Base-by-base conservation (phyloP, 2,797 vertebrate genomes). In the Cynopterus sphinx region DNA sequence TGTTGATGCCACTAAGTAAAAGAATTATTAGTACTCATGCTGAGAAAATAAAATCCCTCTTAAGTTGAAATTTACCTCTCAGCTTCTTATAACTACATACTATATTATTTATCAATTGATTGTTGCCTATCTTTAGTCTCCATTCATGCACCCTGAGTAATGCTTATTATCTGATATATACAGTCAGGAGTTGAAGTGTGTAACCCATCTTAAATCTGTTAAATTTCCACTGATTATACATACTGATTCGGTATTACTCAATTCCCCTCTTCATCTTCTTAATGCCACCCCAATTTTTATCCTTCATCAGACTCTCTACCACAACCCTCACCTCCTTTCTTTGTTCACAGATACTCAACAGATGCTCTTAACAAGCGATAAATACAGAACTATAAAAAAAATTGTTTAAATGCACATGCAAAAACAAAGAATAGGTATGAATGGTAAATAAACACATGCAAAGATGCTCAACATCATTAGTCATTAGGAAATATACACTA, bases 11-110 rank as follows among this genome's bases (percentile, higher is more conserved):
- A 55, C 13, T 92, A 24, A 89, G 53, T 77, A 90, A 82, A 93
- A 78, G 7, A 74, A 87, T 51, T 57, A 53, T 41, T 51, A 93
- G 39, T 36, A 90, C 21, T 65, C 77, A 94, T 8, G 17, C 26
- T 82, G 55, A 92, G 71, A 92, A 95, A 96, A 92, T 79, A 61
- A 70, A 90, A 86, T 65, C 28, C 26, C 22, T 77, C 49, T 71
- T 90, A 90, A 78, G 8, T 49, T 39, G 49, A 85, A 95, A 92
- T 81, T 78, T 88, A 97, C 68, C 43, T 89, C 51, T 53, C 26
- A 24, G 55, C 16, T 93, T 93, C 43, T 92, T 94, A 22, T 49
- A 82, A 75, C 0, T 96, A 53, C 12, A 91, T 92, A 57, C 78
- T 82, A 36, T 19, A 90, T 87, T 91, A 88, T 53, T 77, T 87